A percentile compares a stretch with the other conserved stretches of the same genome.
phyloP scores from a whole-genome alignment of 2,797 vertebrate genomes.

The Lemur catta region DNA sequence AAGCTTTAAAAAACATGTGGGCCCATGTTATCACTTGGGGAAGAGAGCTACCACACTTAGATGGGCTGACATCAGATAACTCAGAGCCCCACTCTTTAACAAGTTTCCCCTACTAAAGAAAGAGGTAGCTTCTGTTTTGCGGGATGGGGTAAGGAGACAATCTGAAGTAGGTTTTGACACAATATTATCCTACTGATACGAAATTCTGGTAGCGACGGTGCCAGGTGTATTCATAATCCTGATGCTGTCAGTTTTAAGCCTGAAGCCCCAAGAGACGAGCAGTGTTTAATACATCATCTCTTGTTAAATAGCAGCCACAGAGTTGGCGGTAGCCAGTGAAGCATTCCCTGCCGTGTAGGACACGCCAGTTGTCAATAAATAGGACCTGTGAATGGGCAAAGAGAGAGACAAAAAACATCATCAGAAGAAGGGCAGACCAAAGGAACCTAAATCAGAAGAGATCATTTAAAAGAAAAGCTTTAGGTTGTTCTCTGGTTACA shows the following conservation, averaged over 20 bases:
- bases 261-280: slow-evolving; percentile 91
- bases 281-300: slow-evolving; percentile 91
- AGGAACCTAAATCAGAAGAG: not conserved
- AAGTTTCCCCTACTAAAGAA: not conserved
- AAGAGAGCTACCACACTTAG: not conserved
- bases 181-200: not conserved
- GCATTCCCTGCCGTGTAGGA: slow-evolving; percentile 93
- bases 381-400: slow-evolving; percentile 85
- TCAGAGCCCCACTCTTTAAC: not conserved
- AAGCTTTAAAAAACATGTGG: not conserved
- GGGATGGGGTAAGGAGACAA: not conserved
- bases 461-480: not conserved
- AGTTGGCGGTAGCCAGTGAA: slow-evolving; percentile 93
- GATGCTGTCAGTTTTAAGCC: slow-evolving; percentile 81
- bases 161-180: not conserved
- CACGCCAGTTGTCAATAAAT: slow-evolving; percentile 95
- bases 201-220: not conserved
- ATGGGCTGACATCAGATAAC: not conserved
- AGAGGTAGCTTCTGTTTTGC: not conserved
- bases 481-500: not conserved
- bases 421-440: not conserved
- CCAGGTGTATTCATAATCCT: slow-evolving; percentile 1
- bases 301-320: slow-evolving; percentile 95
- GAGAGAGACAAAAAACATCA: not conserved
- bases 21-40: not conserved